Evolutionary conservation across 2,113 vertebrate species (phyloP).

Genomic region (Bagarius yarrelli): DNA sequence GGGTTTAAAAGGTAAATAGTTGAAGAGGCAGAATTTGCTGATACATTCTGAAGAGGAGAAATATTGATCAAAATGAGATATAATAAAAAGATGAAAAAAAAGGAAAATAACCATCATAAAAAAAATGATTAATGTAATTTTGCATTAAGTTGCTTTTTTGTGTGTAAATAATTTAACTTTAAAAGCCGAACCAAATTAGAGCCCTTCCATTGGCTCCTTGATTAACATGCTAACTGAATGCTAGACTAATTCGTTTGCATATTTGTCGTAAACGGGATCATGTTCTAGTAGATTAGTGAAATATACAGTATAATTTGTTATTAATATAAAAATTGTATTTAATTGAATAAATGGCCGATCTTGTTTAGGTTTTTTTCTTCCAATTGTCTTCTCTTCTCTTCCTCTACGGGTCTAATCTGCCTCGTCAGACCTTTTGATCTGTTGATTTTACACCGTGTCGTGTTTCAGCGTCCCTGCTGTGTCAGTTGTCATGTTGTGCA

Average conservation of each 20-base stretch:
- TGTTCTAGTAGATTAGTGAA: neutral
- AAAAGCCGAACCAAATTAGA: no score
- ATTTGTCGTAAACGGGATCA: neutral
- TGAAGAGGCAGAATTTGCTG: neutral
- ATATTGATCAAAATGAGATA: no score
- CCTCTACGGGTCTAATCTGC: neutral
- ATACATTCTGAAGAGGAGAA: no score
- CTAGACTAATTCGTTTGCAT: neutral
- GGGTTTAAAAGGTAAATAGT: neutral
- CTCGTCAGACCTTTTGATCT: constrained; percentile 22
- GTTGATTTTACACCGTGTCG: constrained; percentile 11
- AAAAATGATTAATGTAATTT: no score
- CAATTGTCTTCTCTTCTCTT: neutral
- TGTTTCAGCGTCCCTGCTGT: neutral
- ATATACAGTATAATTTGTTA: neutral
- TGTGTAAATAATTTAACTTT: no score
- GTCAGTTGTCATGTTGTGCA: constrained; percentile 22
- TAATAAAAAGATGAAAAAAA: no score
- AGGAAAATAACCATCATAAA: no score
- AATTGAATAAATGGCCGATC: neutral
- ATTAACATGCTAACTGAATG: neutral
- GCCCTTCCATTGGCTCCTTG: no score
- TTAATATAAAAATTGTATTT: neutral
- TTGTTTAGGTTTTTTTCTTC: neutral
- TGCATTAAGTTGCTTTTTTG: no score